phyloP scores from a whole-genome alignment of 2,113 vertebrate species.

The Indicator indicator region DNA sequence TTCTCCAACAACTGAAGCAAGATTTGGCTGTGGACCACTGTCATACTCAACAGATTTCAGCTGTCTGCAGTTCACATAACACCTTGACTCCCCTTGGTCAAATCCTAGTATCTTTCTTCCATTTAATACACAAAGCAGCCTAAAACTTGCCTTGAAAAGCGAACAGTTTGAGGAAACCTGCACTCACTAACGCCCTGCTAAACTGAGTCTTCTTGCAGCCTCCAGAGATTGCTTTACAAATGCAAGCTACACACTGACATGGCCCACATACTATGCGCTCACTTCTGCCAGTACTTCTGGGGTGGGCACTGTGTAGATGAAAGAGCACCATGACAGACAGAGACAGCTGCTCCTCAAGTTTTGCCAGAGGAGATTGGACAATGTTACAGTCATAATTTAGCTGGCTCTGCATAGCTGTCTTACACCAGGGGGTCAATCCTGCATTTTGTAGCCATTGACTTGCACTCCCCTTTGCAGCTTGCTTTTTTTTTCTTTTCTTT shows the following conservation, averaged over 20 bases:
- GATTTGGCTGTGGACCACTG: not conserved
- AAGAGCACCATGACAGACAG: not conserved
- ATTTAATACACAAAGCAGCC: not conserved
- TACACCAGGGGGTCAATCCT: not conserved
- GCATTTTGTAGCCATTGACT: not conserved
- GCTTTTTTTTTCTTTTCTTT: too few relatives aligned
- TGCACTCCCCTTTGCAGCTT: not conserved
- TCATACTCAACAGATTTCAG: not conserved
- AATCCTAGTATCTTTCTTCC: not conserved
- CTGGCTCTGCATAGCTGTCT: not conserved
- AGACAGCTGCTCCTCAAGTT: conserved; percentile 4
- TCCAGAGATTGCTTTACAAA: not conserved
- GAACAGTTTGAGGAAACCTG: not conserved
- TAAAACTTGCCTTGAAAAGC: not conserved
- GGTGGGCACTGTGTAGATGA: not conserved
- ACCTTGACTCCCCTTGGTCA: not conserved
- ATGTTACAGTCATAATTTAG: not conserved
- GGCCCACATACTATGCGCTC: not conserved
- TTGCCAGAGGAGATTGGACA: not conserved
- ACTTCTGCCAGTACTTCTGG: not conserved
- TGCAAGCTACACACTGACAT: not conserved
- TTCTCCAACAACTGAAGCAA: not conserved
- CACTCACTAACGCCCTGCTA: not conserved
- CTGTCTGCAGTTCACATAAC: not conserved
- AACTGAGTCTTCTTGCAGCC: not conserved